These are phyloP conservation scores for Diplodus sargus DNA, from an alignment of 2,797 vertebrate genomes.

Conservation along the genomic window DNA sequence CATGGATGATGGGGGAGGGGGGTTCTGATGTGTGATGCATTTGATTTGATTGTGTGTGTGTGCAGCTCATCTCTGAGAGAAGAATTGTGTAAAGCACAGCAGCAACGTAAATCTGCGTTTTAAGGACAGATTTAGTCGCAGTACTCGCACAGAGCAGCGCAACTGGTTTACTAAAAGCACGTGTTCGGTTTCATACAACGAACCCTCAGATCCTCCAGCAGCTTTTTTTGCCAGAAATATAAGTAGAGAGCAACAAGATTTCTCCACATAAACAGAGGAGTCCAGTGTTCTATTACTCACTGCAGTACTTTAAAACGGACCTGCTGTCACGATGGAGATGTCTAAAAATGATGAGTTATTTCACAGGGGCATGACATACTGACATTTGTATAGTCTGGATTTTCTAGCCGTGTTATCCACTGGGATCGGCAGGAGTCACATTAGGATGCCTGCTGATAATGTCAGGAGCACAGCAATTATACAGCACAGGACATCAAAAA, in stretches of 20 bases:
- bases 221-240: not conserved
- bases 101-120: too few relatives aligned
- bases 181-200: not conserved
- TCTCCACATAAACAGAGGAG: not conserved
- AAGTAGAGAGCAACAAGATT: not conserved
- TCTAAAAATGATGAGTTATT: not conserved
- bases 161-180: too few relatives aligned
- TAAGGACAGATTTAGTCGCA: too few relatives aligned
- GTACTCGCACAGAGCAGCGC: too few relatives aligned
- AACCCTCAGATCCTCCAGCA: not conserved
- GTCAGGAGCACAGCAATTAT: constrained; percentile 25
- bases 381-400: too few relatives aligned
- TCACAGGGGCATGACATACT: too few relatives aligned
- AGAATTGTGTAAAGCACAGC: too few relatives aligned
- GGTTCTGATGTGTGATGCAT: too few relatives aligned
- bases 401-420: too few relatives aligned
- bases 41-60: too few relatives aligned
- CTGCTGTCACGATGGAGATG: not conserved
- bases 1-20: too few relatives aligned
- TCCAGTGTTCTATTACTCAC: not conserved
- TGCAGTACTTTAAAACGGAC: not conserved
- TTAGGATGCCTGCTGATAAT: constrained; percentile 20
- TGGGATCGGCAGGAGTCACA: not conserved
- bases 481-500: not conserved
- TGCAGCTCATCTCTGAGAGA: too few relatives aligned